These are phyloP conservation scores for Oreotrochilus melanogaster DNA, from an alignment of 2,113 vertebrate species.

Conservation along the genomic window DNA sequence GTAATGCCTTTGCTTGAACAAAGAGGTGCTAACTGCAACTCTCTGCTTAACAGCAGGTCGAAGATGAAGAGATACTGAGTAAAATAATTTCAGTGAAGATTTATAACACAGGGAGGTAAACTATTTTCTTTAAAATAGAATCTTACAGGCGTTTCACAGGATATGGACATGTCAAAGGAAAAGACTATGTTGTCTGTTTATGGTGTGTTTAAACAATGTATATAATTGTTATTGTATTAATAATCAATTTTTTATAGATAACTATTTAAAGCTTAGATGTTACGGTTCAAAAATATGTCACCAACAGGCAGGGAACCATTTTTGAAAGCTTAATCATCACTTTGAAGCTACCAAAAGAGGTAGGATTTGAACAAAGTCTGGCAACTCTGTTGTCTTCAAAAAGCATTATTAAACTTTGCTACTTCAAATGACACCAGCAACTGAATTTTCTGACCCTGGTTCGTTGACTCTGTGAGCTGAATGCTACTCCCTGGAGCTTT, in stretches of 20 bases:
- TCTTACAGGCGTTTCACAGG: background rate
- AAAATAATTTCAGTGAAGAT: background rate
- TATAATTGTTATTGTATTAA: background rate
- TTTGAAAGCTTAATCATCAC: background rate
- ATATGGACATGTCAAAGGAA: background rate
- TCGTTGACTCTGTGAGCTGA: background rate
- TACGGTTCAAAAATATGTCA: background rate
- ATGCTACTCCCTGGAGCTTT: constrained; percentile 2
- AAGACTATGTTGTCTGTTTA: background rate
- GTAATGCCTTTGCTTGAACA: background rate
- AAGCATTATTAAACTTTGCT: background rate
- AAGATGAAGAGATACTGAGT: background rate
- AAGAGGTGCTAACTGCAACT: background rate
- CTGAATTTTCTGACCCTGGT: constrained; percentile 24
- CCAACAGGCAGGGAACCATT: background rate
- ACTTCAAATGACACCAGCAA: constrained; percentile 20
- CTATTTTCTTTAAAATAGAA: background rate
- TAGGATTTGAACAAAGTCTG: background rate
- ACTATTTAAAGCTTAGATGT: background rate
- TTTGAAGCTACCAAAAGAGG: background rate
- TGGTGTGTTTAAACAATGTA: background rate
- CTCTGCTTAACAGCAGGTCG: background rate
- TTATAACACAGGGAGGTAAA: background rate
- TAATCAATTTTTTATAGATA: background rate
- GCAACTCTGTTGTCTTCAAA: background rate